Evolutionary conservation across 2,888 invertebrate genomes (phyloP), one percentile per base, ranked within the genome.

Genomic region (Mayetiola destructor): DNA sequence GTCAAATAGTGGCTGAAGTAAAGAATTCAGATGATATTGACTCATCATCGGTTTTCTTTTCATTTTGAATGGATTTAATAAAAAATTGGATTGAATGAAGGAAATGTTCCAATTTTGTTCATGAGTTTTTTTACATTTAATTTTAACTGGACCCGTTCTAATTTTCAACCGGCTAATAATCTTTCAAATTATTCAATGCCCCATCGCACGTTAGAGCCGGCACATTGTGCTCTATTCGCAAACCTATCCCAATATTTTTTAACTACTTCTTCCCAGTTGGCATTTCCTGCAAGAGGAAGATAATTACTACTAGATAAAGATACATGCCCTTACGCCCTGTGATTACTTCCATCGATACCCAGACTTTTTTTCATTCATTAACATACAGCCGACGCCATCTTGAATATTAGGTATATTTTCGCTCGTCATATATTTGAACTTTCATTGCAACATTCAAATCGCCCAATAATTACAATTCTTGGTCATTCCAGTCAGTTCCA

Each of bases 301-400:
- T 48, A 48, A n/a, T 14, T 5, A 1, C 27, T 6, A 1, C 16
- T 27, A 27, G 23, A 3, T n/a, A n/a, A n/a, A n/a, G n/a, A 9
- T 48, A 48, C 27, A 3, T 27, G 2, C 48, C 48, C 27, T n/a
- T 48, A 9, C 23, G 5, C 4, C n/a, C 27, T 2, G 48, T 48
- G 4, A 48, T 48, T 14, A 27, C n/a, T 27, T 48, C 27, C 48
- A 48, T 48, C 1, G 48, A 48, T 6, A 27, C 27, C 3, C 27
- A 27, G 16, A 27, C 48, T n/a, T n/a, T n/a, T n/a, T n/a, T n/a
- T n/a, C n/a, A n/a, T n/a, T n/a, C n/a, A n/a, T n/a, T n/a, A n/a
- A n/a, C n/a, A n/a, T n/a, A n/a, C n/a, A 1, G 48, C 48, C 4
- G 48, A 48, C 48, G 27, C 48, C 48, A 48, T 48, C 48, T n/a